phyloP scores from a whole-genome alignment of 2,113 vertebrate genomes.

The Platichthys flesus region DNA sequence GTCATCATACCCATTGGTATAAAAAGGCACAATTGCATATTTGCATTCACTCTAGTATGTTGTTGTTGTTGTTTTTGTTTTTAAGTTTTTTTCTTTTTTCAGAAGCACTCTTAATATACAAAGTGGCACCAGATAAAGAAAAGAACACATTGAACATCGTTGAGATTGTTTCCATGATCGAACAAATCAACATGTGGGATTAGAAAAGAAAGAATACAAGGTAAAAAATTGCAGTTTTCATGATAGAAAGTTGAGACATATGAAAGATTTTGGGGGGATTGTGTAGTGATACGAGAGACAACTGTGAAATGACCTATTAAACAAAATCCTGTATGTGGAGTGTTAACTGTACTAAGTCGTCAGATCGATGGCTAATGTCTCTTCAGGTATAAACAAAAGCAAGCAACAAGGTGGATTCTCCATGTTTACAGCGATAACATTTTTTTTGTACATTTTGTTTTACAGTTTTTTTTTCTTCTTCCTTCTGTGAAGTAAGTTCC shows the following conservation, averaged over 20 bases:
- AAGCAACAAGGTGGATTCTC: slow-evolving; percentile 86
- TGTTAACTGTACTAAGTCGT: slow-evolving; percentile 75
- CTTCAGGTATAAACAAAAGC: slow-evolving; percentile 85
- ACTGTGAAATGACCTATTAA: slow-evolving; percentile 10
- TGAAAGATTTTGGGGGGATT: neutral
- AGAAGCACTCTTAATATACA: slow-evolving; percentile 96
- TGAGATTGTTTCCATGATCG: slow-evolving; percentile 57
- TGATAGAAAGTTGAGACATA: slow-evolving; percentile 65
- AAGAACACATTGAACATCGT: slow-evolving; percentile 63
- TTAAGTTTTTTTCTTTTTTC: slow-evolving; percentile 70
- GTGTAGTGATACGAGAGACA: slow-evolving; percentile 24
- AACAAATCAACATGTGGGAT: slow-evolving; percentile 24
- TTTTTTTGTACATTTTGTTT: slow-evolving; percentile 78
- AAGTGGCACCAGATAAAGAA: slow-evolving; percentile 90
- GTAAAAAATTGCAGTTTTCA: slow-evolving; percentile 73
- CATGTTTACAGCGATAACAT: slow-evolving; percentile 82
- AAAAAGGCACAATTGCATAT: slow-evolving; percentile 99
- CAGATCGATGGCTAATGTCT: slow-evolving; percentile 77
- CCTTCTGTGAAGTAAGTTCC: slow-evolving; percentile 87
- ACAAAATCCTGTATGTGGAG: slow-evolving; percentile 7
- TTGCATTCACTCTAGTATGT: slow-evolving; percentile 94
- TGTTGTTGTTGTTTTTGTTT: slow-evolving; percentile 40
- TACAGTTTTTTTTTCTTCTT: slow-evolving; percentile 75
- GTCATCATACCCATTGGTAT: slow-evolving; percentile 94
- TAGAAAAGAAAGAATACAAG: slow-evolving; percentile 79